Base-by-base conservation (phyloP, 1,140 invertebrate species). In the Arctopsyche grandis region DNA sequence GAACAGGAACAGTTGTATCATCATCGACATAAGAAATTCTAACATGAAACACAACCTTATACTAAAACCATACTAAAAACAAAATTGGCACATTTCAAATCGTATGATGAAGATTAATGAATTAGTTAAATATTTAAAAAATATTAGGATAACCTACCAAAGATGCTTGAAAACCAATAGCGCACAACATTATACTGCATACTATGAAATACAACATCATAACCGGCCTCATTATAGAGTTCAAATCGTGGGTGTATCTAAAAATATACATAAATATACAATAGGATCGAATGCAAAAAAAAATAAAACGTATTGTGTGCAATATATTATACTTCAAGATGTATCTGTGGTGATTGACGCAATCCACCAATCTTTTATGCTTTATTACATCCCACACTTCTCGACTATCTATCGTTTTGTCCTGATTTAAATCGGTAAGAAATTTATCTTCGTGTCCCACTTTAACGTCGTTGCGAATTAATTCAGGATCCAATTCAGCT, bases 191-290 rank as follows among this genome's bases (percentile, higher is more conserved):
- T 24, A 84, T 7, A 29, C 84, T 84, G 69, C 82, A 85, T n/a
- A 84, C 83, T 46, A 85, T 58, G 78, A 85, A 86, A 80, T 85
- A 84, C 0, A 84, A 19, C 48, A 86, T 85, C 85, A 86, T 85
- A 5, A 83, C 80, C 16, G 84, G 85, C 76, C 83, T 82, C 16
- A 80, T 82, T 14, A 85, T 82, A 10, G 26, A 60, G 79, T 84
- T 83, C 16, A 85, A 66, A 29, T 78, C 78, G 12, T 83, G 46
- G 29, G 84, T 69, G 58, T 83, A 84, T 75, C 85, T 86, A 71
- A 10, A 83, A 84, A 79, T 52, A 4, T 52, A 14, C 12, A 16
- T 5, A 5, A 46, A 14, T 5, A 52, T 52, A 52, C 16, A 14
- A 14, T 52, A 48, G 14, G 10, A 22, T 63, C n/a, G n/a, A 38